phyloP scores from a whole-genome alignment of 2,797 vertebrate species.

The Phrynocephalus vlangalii region DNA sequence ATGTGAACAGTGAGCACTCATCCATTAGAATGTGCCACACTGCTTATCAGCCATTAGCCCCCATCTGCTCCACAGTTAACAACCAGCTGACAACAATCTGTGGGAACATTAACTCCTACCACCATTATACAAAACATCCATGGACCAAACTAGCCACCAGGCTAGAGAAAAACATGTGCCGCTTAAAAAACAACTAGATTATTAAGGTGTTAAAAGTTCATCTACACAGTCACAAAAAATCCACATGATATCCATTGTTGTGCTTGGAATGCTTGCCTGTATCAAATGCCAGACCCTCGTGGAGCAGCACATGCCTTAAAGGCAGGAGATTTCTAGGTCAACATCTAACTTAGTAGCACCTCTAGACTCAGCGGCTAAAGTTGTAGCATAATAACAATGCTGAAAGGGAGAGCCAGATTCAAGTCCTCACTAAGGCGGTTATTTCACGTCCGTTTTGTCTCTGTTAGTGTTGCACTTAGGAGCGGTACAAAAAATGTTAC shows the following conservation, averaged over 20 bases:
- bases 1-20: conserved; percentile 33
- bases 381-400: background rate
- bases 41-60: conserved; percentile 54
- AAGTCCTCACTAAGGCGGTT: background rate
- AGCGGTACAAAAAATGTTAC: too few relatives aligned
- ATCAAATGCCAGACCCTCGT: background rate
- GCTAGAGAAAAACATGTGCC: conserved; percentile 33
- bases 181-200: conserved; percentile 14
- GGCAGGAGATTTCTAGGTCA: background rate
- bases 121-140: conserved; percentile 32
- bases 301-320: background rate
- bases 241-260: background rate
- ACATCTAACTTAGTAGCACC: background rate
- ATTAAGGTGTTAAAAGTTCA: conserved; percentile 24
- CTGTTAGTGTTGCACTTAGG: too few relatives aligned
- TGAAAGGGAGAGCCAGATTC: background rate
- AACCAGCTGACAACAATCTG: conserved; percentile 59
- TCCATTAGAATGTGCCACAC: conserved; percentile 45
- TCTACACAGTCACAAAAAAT: background rate
- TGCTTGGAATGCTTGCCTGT: background rate
- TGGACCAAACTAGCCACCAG: conserved; percentile 18
- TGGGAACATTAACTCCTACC: conserved; percentile 44
- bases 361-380: background rate
- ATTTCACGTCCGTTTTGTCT: too few relatives aligned
- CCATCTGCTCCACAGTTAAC: conserved; percentile 35